phyloP scores from a whole-genome alignment of 2,113 vertebrate species.

The Elgaria multicarinata region DNA sequence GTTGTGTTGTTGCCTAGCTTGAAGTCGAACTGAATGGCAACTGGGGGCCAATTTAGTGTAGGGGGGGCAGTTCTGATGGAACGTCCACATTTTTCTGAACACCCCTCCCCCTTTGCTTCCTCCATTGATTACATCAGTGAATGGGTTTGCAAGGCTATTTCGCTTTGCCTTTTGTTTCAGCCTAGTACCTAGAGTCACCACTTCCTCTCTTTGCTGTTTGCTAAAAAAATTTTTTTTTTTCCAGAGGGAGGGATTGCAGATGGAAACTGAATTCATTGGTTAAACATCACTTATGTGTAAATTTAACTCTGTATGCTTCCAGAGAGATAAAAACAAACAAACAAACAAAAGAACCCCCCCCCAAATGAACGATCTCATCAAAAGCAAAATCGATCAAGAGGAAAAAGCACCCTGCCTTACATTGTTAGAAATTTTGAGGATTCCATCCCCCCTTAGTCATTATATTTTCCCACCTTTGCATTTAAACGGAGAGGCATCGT shows the following conservation, averaged over 20 bases:
- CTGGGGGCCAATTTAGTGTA: not conserved
- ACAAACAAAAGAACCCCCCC: constrained; percentile 7
- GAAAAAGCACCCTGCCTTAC: constrained; percentile 8
- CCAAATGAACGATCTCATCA: not conserved
- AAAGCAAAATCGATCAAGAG: not conserved
- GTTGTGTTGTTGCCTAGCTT: not conserved
- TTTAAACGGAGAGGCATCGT: not conserved
- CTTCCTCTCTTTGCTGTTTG: not conserved
- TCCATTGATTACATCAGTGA: not conserved
- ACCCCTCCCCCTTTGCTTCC: not conserved
- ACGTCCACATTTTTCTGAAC: not conserved
- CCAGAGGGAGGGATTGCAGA: constrained; percentile 15
- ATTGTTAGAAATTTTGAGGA: not conserved
- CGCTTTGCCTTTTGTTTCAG: not conserved
- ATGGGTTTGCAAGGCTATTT: not conserved
- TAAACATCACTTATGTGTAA: not conserved
- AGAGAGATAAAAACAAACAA: not conserved
- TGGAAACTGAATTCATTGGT: not conserved
- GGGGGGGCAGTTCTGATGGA: not conserved
- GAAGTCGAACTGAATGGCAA: not conserved
- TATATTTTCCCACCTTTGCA: constrained; percentile 16
- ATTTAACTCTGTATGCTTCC: accelerated
- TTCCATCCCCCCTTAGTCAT: not conserved
- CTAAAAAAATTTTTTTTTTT: not conserved
- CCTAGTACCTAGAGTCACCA: not conserved